Evolutionary conservation across 2,113 vertebrate genomes (phyloP), one percentile per base, ranked within the genome.

Genomic region (Cavia porcellus): DNA sequence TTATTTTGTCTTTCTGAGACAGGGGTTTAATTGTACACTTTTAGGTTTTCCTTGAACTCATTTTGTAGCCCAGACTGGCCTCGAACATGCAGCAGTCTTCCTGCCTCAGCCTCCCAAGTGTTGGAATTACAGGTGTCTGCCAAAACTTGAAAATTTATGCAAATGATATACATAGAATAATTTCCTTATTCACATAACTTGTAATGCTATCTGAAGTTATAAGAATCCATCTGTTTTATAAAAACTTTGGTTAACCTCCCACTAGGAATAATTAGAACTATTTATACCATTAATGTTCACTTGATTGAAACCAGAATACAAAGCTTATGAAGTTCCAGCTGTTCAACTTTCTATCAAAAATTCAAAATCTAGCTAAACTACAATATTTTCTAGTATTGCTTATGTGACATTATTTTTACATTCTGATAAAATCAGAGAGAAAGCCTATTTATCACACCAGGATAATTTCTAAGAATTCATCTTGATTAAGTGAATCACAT

Each of bases 341-440:
- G 55, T 17, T 57, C 66, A 79, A 17, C 5, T 59, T 85, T 68
- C 22, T 57, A 17, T 32, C 2, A 68, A 70, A 91, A 61, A 95
- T 35, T 28, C 45, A 64, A 80, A 68, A 30, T 24, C 8, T 66
- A 83, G 28, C 7, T 92, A 74, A 57, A 57, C 22, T n/a, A 19
- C 38, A 95, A 66, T 83, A 75, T 75, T 92, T 88, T 92, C 57
- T 82, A 38, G 6, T 75, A 45, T 83, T 92, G 12, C 28, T 82
- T 57, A 74, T 1, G 62, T 74, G 82, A 35, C 35, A 88, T 59
- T 92, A 92, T 66, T 88, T 92, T 62, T 55, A 74, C 30, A 55
- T 57, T 81, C 28, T 66, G 30, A 88, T 89, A 88, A 88, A n/a
- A 79, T 72, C 45, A 72, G 24, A 86, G 14, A 50, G 57, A 86